Base-by-base conservation (phyloP, 2,888 invertebrate species). In the Apamea sordens region DNA sequence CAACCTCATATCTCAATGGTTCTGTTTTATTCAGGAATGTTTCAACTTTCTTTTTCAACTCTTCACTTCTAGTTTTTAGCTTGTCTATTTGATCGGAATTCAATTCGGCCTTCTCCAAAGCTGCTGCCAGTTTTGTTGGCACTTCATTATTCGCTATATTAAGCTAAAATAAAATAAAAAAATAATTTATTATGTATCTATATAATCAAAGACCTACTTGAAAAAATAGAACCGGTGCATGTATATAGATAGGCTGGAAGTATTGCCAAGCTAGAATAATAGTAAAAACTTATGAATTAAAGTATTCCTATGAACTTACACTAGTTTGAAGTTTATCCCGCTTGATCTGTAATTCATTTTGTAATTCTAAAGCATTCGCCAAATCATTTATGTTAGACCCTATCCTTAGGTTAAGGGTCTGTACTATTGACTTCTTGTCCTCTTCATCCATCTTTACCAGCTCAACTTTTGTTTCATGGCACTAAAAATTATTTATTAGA, bases 41-140 rank as follows among this genome's bases (percentile, higher is more conserved):
- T 75, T 94, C 92, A 1, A 97, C 94, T 91, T 96, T 95, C 28
- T 90, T 87, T 71, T 95, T 93, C 2, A 97, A 92, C 4, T 94
- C 91, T 71, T 95, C 94, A 87, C 97, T 97, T 90, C 97, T 97
- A 36, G 93, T 92, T 88, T 97, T 94, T 5, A 97, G 94, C 64
- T 92, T 94, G 83, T 94, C 95, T 78, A 95, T 97, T 94, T 94
- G 97, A 91, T 92, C 97, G 76, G 95, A 93, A 89, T 97, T 97
- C 64, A 96, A 94, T 89, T 98, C 97, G 18, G 98, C 97, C 87
- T 97, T 97, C 83, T 97, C 95, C n/a, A 98, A 94, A 1, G 98
- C 97, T n/a, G 97, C 94, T 88, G 97, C 97, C 65, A 98, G 95
- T 91, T 97, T 97, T 28, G 97, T 97, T 5, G 97, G 97, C n/a